Evolutionary conservation across 1,140 invertebrate genomes (phyloP).

Genomic region (Neodiprion fabricii): DNA sequence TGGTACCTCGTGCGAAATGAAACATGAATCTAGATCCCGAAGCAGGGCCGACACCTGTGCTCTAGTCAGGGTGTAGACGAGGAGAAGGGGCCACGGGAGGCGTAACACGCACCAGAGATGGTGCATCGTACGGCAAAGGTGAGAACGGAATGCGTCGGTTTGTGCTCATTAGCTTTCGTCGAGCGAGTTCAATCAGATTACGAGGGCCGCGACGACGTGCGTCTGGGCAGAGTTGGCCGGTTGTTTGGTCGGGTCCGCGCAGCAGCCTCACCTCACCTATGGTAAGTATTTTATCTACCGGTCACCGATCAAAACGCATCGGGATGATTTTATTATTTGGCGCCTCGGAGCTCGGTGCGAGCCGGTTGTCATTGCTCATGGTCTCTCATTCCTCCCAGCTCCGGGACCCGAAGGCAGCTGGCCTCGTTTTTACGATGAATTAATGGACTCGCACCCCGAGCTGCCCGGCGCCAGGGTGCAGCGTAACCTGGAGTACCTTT

Average conservation of each 20-base stretch:
- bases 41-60: not conserved
- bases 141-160: slow-evolving; percentile 43
- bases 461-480: slow-evolving; percentile 9
- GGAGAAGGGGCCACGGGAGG: slow-evolving; percentile 32
- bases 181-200: slow-evolving; percentile 48
- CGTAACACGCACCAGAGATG: not conserved
- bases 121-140: slow-evolving; percentile 24
- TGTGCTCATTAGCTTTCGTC: slow-evolving; percentile 45
- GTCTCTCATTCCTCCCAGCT: slow-evolving; percentile 18
- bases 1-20: not conserved
- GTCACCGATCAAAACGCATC: slow-evolving; percentile 12
- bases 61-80: slow-evolving; percentile 24
- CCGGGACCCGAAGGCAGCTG: slow-evolving; percentile 8
- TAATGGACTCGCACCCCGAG: slow-evolving; percentile 28
- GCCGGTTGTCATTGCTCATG: slow-evolving; percentile 7
- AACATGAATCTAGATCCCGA: not conserved
- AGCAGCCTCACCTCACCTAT: slow-evolving; percentile 9
- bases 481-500: not conserved
- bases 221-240: slow-evolving; percentile 14
- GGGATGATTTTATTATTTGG: slow-evolving; percentile 38
- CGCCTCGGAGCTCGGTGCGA: slow-evolving; percentile 18
- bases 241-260: slow-evolving; percentile 21
- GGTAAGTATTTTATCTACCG: slow-evolving; percentile 30
- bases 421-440: slow-evolving; percentile 32
- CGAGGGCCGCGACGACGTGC: slow-evolving; percentile 23